These are phyloP conservation scores for Cynoglossus semilaevis DNA, from an alignment of 2,113 vertebrate species.

Conservation along the genomic window DNA sequence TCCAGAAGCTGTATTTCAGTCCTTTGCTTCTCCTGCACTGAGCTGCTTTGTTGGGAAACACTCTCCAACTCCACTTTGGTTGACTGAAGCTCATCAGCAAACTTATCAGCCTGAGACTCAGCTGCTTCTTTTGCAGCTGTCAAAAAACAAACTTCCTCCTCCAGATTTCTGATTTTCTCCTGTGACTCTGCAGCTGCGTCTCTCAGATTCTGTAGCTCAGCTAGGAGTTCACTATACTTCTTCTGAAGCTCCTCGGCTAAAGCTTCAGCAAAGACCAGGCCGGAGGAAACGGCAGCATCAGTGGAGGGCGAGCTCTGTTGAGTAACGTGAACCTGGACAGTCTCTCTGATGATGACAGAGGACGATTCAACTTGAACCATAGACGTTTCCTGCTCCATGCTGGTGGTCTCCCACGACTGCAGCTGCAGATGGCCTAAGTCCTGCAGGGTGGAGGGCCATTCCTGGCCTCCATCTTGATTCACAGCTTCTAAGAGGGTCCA, in stretches of 20 bases:
- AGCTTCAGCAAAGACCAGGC: conserved; percentile 69
- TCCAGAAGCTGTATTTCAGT: conserved; percentile 73
- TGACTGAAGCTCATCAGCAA: conserved; percentile 70
- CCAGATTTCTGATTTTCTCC: conserved; percentile 66
- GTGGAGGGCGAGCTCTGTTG: conserved; percentile 46
- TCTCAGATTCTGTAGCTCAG: conserved; percentile 77
- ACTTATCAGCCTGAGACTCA: conserved; percentile 52
- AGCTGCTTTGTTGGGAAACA: conserved; percentile 70
- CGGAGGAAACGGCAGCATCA: conserved; percentile 19
- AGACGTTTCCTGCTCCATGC: conserved; percentile 64
- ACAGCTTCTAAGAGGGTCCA: conserved; percentile 79
- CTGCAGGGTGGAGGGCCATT: conserved; percentile 70
- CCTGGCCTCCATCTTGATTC: conserved; percentile 74
- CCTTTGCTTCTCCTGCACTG: conserved; percentile 67
- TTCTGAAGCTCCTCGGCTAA: conserved; percentile 76
- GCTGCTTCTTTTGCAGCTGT: conserved; percentile 74
- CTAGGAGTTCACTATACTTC: conserved; percentile 72
- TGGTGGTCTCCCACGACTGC: conserved; percentile 74
- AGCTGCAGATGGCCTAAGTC: conserved; percentile 65
- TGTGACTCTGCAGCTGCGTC: conserved; percentile 73
- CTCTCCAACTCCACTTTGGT: conserved; percentile 66
- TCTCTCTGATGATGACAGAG: conserved; percentile 70
- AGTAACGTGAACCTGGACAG: conserved; percentile 57
- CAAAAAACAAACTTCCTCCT: conserved; percentile 57
- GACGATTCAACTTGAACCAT: conserved; percentile 66